Evolutionary conservation across 2,113 vertebrate genomes (phyloP).

Genomic region (Clarias gariepinus): DNA sequence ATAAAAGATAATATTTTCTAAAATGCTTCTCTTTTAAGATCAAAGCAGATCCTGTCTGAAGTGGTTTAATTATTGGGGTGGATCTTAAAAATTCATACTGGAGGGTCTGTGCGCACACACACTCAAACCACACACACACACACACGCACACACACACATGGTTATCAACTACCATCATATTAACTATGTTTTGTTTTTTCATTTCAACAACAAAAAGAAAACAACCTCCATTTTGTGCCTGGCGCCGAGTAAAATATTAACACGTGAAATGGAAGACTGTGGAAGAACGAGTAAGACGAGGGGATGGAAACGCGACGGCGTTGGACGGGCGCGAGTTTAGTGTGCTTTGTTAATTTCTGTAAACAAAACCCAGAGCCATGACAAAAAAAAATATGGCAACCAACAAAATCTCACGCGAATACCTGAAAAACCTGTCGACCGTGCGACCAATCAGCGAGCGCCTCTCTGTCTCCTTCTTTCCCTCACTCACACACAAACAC

Average conservation of each 20-base stretch:
- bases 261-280: slow-evolving; percentile 40
- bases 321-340: neutral
- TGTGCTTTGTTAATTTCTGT: slow-evolving; percentile 4
- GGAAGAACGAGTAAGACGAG: slow-evolving; percentile 33
- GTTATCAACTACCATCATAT: neutral
- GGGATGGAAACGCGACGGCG: neutral
- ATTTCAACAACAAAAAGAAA: slow-evolving; percentile 1
- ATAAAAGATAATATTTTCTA: neutral
- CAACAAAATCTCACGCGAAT: slow-evolving; percentile 39
- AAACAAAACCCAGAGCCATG: slow-evolving; percentile 55
- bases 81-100: neutral
- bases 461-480: neutral
- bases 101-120: neutral
- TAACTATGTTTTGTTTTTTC: neutral
- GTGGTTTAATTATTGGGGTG: neutral
- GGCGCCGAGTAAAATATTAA: slow-evolving; percentile 48
- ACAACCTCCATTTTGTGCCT: slow-evolving; percentile 47
- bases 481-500: neutral
- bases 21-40: neutral
- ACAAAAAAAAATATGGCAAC: slow-evolving; percentile 57
- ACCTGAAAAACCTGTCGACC: slow-evolving; percentile 62
- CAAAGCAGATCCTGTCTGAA: neutral
- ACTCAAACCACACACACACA: neutral
- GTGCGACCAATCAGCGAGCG: slow-evolving; percentile 64
- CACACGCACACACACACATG: neutral